Evolutionary conservation across 2,888 invertebrate species (phyloP), one percentile per base, ranked within the genome.

Genomic region (Helleia helle): DNA sequence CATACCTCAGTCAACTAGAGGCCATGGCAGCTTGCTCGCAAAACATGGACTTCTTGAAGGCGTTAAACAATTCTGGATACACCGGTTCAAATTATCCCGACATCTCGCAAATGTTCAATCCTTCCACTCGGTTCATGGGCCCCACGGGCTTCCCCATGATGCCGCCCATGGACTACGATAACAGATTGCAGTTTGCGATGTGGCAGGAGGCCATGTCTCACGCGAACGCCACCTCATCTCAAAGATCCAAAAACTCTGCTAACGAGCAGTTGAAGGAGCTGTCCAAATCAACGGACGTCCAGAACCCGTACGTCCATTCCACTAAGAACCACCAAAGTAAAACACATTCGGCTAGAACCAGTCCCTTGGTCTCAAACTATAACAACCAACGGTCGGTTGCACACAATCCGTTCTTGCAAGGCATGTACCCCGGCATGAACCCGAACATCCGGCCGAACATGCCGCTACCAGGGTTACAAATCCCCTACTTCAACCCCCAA

Each of bases 141-240:
- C 76, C 74, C 2, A 53, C 72, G 1, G 77, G 75, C 4, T 79
- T 77, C 46, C 81, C 81, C 0, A 66, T 73, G 61, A 65, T 77
- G 68, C 71, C 80, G 1, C 66, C 62, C 3, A 63, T 81, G 81
- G 87, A 87, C 47, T 87, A 87, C 58, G 81, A 80, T 9, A 87
- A 81, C 51, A 80, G 87, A 13, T 63, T 89, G 52, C 88, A 89
- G 52, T 70, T 88, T 51, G 88, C 89, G 0, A 86, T 91, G 83
- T 91, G 91, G 90, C 91, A 91, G 56, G 91, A 92, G 61, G 88
- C 88, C 2, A 84, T 90, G 74, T 74, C 87, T 25, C 87, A 88
- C 43, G 85, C 87, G 4, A 77, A 73, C 51, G 65, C 70, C 4
- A 55, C 70, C 14, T 53, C 65, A 1, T 56, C 70, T 2, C 84